Percentiles rank a stretch among this genome's conserved stretches.
Conservation (phyloP, 2,888 invertebrate species). For the Pherbina coryleti region DNA sequence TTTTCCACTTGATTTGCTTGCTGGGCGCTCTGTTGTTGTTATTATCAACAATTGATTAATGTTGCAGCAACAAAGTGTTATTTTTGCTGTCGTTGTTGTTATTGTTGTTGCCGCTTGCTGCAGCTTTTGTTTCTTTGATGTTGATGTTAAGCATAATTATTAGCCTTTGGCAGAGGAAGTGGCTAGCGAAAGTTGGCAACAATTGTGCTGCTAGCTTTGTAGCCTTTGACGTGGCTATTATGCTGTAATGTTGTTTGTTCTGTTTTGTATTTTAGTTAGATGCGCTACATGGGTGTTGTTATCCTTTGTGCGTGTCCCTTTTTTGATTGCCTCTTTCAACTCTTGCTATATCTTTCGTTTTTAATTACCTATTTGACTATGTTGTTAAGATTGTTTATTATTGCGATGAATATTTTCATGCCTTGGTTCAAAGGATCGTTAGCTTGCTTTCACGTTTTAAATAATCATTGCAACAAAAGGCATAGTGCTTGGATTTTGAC, state of each 20-base stretch:
- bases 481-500: no score
- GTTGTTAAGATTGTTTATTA: background rate
- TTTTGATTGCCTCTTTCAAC: background rate
- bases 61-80: slow-evolving; percentile 14
- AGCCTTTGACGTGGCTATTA: background rate
- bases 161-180: background rate
- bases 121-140: background rate
- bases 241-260: background rate
- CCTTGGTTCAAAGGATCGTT: no score
- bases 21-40: background rate
- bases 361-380: background rate
- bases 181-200: background rate
- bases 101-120: background rate
- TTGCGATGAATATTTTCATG: background rate
- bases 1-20: slow-evolving; percentile 8
- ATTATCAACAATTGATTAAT: slow-evolving; percentile 20
- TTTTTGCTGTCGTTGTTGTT: background rate
- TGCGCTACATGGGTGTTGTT: background rate
- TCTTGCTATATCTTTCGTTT: background rate
- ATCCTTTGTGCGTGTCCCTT: background rate
- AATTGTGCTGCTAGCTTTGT: background rate
- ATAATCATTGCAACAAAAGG: no score
- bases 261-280: background rate
- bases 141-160: slow-evolving; percentile 7
- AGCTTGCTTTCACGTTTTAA: no score